These are phyloP conservation scores for Pelmatolapia mariae DNA, from an alignment of 2,113 vertebrate genomes.

Conservation along the genomic window DNA sequence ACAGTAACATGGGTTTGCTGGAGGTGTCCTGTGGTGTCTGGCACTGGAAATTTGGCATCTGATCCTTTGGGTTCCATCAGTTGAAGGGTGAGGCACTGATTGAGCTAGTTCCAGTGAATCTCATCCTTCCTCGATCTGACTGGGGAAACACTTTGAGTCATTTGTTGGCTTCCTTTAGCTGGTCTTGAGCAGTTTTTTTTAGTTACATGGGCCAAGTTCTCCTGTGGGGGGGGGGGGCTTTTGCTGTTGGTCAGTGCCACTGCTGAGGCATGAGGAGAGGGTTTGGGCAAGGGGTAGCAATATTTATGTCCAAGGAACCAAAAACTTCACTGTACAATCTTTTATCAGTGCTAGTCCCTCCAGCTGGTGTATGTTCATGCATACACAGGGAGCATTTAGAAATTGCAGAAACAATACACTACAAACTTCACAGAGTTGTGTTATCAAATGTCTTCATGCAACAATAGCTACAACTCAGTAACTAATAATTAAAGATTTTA, in stretches of 20 bases:
- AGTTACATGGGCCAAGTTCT: neutral
- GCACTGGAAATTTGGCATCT: neutral
- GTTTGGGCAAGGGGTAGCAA: neutral
- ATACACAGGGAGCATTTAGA: neutral
- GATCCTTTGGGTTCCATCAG: neutral
- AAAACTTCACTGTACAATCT: rapidly evolving
- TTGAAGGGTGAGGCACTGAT: too few species aligned
- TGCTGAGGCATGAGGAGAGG: rapidly evolving
- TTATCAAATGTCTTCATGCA: neutral
- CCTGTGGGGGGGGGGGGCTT: neutral
- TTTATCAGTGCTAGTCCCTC: neutral
- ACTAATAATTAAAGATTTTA: neutral
- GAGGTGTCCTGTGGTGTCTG: neutral
- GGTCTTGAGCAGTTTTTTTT: neutral
- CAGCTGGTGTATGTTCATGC: neutral
- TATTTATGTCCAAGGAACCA: neutral
- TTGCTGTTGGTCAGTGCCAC: neutral
- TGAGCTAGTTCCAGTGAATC: neutral
- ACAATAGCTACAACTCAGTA: neutral
- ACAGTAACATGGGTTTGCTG: neutral
- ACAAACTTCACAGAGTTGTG: rapidly evolving
- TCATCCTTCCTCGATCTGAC: neutral
- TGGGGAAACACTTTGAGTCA: neutral
- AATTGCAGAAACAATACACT: neutral
- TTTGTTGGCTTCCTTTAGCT: neutral